phyloP scores from a whole-genome alignment of 1,140 invertebrate species.

The Drepana arcuata region DNA sequence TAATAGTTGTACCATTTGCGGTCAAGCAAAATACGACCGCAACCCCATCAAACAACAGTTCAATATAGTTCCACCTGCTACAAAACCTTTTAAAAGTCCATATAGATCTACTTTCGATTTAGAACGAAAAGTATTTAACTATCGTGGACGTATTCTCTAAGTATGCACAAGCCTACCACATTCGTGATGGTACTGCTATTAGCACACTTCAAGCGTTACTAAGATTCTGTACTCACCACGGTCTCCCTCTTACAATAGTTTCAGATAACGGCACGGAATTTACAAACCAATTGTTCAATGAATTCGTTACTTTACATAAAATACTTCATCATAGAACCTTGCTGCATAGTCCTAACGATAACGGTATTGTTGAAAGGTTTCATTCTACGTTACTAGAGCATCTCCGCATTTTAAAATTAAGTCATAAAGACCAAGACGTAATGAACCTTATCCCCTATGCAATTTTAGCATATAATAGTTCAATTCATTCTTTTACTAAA shows the following conservation, averaged over 20 bases:
- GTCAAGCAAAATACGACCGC: slow-evolving; percentile 8
- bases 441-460: slow-evolving; percentile 4
- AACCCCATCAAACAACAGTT: slow-evolving; percentile 6
- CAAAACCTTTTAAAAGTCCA: slow-evolving; percentile 6
- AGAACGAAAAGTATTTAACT: slow-evolving; percentile 9
- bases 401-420: slow-evolving; percentile 2
- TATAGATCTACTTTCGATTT: slow-evolving; percentile 7
- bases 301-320: slow-evolving; percentile 6
- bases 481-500: slow-evolving; percentile 6
- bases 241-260: slow-evolving; percentile 7
- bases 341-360: slow-evolving; percentile 5
- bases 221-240: slow-evolving; percentile 10
- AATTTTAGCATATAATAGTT: slow-evolving; percentile 5
- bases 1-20: slow-evolving; percentile 8
- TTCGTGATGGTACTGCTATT: slow-evolving; percentile 8
- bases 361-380: slow-evolving; percentile 4
- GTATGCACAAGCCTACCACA: slow-evolving; percentile 9
- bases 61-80: slow-evolving; percentile 5
- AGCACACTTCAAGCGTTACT: slow-evolving; percentile 9
- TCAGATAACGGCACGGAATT: slow-evolving; percentile 13
- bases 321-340: slow-evolving; percentile 6
- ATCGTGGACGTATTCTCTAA: slow-evolving; percentile 9
- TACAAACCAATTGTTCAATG: slow-evolving; percentile 9
- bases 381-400: slow-evolving; percentile 7
- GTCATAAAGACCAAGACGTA: slow-evolving; percentile 1